Conservation (phyloP, 2,888 invertebrate species). For the Brachyopa scutellaris region DNA sequence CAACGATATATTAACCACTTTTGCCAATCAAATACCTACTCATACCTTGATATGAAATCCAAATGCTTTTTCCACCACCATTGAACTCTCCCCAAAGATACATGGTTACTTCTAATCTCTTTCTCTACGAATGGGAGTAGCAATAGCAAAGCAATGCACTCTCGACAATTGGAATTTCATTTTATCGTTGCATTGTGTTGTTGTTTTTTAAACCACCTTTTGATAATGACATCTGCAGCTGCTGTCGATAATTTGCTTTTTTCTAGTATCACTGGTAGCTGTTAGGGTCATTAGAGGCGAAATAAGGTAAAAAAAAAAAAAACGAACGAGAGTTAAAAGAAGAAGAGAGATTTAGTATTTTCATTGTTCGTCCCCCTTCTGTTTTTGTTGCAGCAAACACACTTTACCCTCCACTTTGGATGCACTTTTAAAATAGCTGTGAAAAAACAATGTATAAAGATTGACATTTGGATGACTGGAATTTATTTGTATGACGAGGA, state of each 20-base stretch:
- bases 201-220: constrained; percentile 52
- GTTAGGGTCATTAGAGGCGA: constrained; percentile 53
- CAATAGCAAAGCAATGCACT: constrained; percentile 24
- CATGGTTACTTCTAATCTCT: constrained; percentile 27
- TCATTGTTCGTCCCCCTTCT: constrained; percentile 32
- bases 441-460: constrained; percentile 19
- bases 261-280: constrained; percentile 15
- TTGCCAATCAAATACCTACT: neutral
- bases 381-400: constrained; percentile 34
- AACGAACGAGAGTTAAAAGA: neutral
- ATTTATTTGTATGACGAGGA: constrained; percentile 13
- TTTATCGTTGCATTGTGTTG: constrained; percentile 57
- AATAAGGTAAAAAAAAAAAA: constrained; percentile 25
- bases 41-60: too few species aligned
- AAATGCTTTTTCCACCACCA: neutral
- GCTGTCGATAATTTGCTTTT: constrained; percentile 52
- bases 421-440: constrained; percentile 6
- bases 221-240: constrained; percentile 68
- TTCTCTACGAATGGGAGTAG: neutral
- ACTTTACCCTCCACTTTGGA: neutral
- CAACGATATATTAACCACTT: neutral
- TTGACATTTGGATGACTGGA: constrained; percentile 29
- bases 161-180: constrained; percentile 43
- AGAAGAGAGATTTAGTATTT: constrained; percentile 42
- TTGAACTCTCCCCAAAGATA: neutral